phyloP scores from a whole-genome alignment of 2,888 invertebrate species.

The Agonopterix subpropinquella region DNA sequence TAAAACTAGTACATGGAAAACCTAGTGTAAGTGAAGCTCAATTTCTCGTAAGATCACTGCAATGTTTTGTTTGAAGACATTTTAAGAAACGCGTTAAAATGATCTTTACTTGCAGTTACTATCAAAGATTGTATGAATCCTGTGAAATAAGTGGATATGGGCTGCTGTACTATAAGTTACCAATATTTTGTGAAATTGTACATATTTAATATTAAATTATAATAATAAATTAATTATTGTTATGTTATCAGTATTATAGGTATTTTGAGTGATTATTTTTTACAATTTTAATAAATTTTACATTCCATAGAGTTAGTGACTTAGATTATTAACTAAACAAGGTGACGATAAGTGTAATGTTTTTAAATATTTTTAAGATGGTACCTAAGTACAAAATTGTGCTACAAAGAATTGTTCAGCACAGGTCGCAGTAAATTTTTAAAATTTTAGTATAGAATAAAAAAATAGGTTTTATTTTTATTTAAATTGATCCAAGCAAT shows the following conservation, averaged over 20 bases:
- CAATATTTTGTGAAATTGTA: slow-evolving; percentile 11
- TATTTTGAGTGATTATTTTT: slow-evolving; percentile 21
- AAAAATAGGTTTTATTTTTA: too few relatives aligned
- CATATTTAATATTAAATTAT: slow-evolving; percentile 7
- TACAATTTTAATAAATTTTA: slow-evolving; percentile 5
- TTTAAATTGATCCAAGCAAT: too few relatives aligned
- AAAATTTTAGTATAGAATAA: not conserved
- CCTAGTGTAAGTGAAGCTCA: too few relatives aligned
- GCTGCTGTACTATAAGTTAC: slow-evolving; percentile 7
- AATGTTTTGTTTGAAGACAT: too few relatives aligned
- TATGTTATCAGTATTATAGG: slow-evolving; percentile 60
- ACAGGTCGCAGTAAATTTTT: not conserved
- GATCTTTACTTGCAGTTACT: not conserved
- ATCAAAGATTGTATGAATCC: too few relatives aligned
- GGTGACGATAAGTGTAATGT: slow-evolving; percentile 29
- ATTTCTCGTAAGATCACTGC: too few relatives aligned
- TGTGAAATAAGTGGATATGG: too few relatives aligned
- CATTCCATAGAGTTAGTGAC: slow-evolving; percentile 38
- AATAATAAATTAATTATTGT: slow-evolving; percentile 10
- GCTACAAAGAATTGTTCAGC: not conserved
- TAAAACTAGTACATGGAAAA: too few relatives aligned
- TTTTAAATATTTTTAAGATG: slow-evolving; percentile 15
- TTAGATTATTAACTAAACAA: slow-evolving; percentile 20
- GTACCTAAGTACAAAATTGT: slow-evolving; percentile 16
- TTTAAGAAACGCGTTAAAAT: not conserved